Evolutionary conservation across 2,888 invertebrate species (phyloP), one percentile per base, ranked within the genome.

Genomic region (Platerodrilus igneus): DNA sequence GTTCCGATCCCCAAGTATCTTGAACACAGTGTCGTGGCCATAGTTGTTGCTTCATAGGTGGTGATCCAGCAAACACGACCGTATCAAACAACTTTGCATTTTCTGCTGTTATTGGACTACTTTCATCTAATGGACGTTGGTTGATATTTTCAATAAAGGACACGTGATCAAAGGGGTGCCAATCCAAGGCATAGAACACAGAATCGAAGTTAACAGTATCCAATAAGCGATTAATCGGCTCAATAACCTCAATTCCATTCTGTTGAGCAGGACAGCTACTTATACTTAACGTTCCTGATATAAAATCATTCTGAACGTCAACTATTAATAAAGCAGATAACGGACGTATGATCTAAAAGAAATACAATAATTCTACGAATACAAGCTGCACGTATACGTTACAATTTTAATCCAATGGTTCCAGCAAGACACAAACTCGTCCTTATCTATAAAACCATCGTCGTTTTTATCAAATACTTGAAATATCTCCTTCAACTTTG

Each of bases 271-370:
- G 86, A 68, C 93, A 93, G 60, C 90, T 83, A 69, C 86, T 87
- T 62, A 96, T 86, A 67, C 93, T 86, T 56, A 97, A 77, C 5
- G 92, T 88, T 26, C 96, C 96, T 36, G 84, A 81, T 62, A 97
- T 93, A 71, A 97, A 97, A 72, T 97, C 96, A 69, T 97, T 96
- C 73, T 97, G 96, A 15, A 96, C 94, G 68, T 97, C 96, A 47
- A 97, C 90, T 41, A 96, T 81, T 47, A 97, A 74, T 64, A 97
- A 83, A 13, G 87, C 94, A 63, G 83, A 85, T 52, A 86, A 81
- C 9, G 91, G 91, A 34, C 86, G 79, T 41, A 88, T n/a, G n/a
- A n/a, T n/a, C n/a, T n/a, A n/a, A n/a, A n/a, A 83, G 64, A 88
- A 84, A 84, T 86, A 67, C 45, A 63, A 63, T 16, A 26, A 21